Base-by-base conservation (phyloP, 2,797 vertebrate genomes). In the Aldrovandia affinis region DNA sequence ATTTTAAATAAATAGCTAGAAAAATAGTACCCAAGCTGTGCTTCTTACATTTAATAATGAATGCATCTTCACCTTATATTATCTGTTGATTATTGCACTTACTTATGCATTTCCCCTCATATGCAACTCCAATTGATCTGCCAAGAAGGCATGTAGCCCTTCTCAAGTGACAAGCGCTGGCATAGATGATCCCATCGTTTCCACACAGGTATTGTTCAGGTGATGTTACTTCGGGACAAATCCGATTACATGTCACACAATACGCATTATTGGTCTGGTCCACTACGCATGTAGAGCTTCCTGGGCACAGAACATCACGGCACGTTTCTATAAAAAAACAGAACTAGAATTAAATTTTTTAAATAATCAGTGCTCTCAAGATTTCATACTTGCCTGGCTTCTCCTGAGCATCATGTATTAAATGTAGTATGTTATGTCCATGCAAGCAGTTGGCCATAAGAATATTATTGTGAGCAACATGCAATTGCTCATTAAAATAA, bases 71-170 rank as follows among this genome's bases (percentile, higher is more conserved):
- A 25, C 42, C 36, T 79, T 78, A 68, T 42, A 36, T 50, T 57
- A 70, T n/a, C 28, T 65, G 14, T 33, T 36, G 28, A 33, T n/a
- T 39, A 5, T 33, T 52, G 42, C 77, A 96, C 96, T 90, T 95
- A 97, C 96, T 96, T 93, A 97, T 91, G 86, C 97, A 97, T 92
- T 96, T 97, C 88, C 97, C 97, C 87, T 97, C 96, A 0, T 97
- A 97, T 87, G 96, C 97, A 79, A 97, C 90, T 86, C 97, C 97
- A 77, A 97, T 97, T 52, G 97, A 97, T 88, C 94, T 94, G 91
- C 97, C 97, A 89, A 97, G 93, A 1, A 97, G 93, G 89, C 97
- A 97, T 81, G 97, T 97, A 12, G 97, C 96, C 90, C 96, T 96
- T 85, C 96, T 93, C 90, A 97, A 94, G 88, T 97, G 96, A 87